These are phyloP conservation scores for Propithecus deckenii DNA, from an alignment of 2,797 vertebrate species.

Conservation along the genomic window DNA sequence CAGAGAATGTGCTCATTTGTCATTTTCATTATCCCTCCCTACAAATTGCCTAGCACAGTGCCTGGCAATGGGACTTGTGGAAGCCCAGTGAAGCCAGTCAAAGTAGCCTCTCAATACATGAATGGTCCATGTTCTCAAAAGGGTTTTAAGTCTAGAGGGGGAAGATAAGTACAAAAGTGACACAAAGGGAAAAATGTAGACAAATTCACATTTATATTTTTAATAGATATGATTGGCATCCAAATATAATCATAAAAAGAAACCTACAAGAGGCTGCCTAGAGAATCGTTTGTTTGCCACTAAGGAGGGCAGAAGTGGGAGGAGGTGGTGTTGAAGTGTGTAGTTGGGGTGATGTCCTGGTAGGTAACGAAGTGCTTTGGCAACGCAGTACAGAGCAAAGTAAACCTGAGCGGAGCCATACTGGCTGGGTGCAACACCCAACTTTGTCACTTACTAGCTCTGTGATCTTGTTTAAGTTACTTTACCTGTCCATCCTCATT, in stretches of 20 bases:
- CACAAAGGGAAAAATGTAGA: neutral
- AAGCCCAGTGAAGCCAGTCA: neutral
- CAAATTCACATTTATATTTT: neutral
- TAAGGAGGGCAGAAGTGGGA: neutral
- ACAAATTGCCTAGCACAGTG: neutral
- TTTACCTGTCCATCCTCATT: neutral
- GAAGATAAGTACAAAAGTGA: neutral
- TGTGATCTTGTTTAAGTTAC: neutral
- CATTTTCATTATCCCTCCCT: neutral
- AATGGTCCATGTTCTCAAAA: neutral
- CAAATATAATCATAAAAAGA: neutral
- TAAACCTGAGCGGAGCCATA: neutral
- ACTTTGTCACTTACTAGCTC: neutral
- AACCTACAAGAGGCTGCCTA: neutral
- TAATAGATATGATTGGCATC: neutral
- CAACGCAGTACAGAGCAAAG: neutral
- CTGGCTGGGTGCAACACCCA: neutral
- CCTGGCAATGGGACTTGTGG: neutral
- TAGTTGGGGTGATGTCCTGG: neutral
- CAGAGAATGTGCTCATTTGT: neutral
- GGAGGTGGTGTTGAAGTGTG: neutral
- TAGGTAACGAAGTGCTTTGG: neutral
- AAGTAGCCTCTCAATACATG: neutral
- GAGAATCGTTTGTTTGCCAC: conserved; percentile 13
- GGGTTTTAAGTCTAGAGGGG: neutral